phyloP scores from a whole-genome alignment of 2,113 vertebrate genomes.

The Trematomus loennbergii region DNA sequence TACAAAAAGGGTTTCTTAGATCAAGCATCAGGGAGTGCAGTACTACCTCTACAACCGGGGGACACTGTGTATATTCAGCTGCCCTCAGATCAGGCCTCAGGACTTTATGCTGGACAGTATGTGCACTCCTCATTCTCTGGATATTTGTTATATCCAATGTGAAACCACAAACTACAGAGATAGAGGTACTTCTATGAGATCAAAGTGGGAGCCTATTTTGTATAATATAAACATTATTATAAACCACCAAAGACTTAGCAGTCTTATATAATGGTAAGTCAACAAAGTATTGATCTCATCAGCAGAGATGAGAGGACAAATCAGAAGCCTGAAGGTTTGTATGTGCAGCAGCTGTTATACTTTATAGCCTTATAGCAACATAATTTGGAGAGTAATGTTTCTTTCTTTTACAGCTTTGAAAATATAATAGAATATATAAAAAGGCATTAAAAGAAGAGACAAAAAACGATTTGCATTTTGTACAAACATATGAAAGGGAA shows the following conservation, averaged over 20 bases:
- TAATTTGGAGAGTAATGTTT: slow-evolving; percentile 20
- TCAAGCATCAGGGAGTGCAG: slow-evolving; percentile 97
- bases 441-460: slow-evolving; percentile 19
- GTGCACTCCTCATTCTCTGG: slow-evolving; percentile 99
- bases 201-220: slow-evolving; percentile 26
- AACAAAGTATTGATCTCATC: slow-evolving; percentile 23
- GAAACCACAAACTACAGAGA: slow-evolving; percentile 65
- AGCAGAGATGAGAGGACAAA: slow-evolving; percentile 28
- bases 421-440: slow-evolving; percentile 29
- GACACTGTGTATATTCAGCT: slow-evolving; percentile 95
- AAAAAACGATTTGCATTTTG: background rate
- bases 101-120: slow-evolving; percentile 96
- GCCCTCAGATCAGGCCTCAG: slow-evolving; percentile 96
- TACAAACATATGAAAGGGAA: slow-evolving; percentile 11
- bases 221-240: slow-evolving; percentile 23
- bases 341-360: slow-evolving; percentile 37
- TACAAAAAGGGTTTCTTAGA: slow-evolving; percentile 98
- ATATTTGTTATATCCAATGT: slow-evolving; percentile 99
- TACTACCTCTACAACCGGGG: slow-evolving; percentile 90
- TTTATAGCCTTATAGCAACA: slow-evolving; percentile 11
- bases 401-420: slow-evolving; percentile 32
- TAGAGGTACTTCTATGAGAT: slow-evolving; percentile 19
- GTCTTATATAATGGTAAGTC: slow-evolving; percentile 31
- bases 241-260: slow-evolving; percentile 26
- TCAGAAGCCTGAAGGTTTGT: slow-evolving; percentile 18